These are phyloP conservation scores for Sminthurides bifidus DNA, from an alignment of 1,140 invertebrate genomes.

Conservation along the genomic window DNA sequence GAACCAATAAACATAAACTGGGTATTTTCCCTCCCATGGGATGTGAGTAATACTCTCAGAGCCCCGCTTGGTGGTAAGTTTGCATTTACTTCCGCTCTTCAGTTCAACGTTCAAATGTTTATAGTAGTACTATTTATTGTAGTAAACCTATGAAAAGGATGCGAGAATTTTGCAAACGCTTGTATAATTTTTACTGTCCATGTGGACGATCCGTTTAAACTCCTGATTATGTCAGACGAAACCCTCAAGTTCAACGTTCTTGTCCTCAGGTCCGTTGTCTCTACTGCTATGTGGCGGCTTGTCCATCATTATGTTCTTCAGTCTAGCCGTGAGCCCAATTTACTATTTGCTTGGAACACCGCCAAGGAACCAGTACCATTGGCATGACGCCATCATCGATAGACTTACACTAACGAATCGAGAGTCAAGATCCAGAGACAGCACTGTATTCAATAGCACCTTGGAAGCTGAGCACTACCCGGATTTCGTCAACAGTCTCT, in stretches of 20 bases:
- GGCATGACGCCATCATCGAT: conserved; percentile 11
- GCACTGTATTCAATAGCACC: background rate
- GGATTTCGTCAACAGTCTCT: conserved; percentile 19
- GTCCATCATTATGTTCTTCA: conserved; percentile 19
- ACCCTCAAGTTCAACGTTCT: too few species aligned
- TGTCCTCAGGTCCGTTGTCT: conserved; percentile 12
- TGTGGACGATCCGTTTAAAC: too few species aligned
- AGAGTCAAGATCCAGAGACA: background rate
- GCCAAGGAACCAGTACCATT: conserved; percentile 4
- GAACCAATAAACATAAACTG: conserved; percentile 23
- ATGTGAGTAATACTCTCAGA: conserved; percentile 26
- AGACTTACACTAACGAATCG: background rate
- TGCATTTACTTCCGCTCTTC: background rate
- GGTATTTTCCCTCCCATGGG: conserved; percentile 24
- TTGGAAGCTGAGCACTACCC: background rate
- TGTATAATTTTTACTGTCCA: too few species aligned
- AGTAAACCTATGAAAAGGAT: too few species aligned
- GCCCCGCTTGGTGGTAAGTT: conserved; percentile 17
- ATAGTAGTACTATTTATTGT: too few species aligned
- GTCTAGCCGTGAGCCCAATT: conserved; percentile 15
- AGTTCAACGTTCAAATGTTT: background rate
- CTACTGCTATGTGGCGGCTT: conserved; percentile 13
- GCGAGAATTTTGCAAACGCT: too few species aligned
- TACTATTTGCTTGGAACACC: conserved; percentile 19
- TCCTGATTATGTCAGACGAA: too few species aligned